Evolutionary conservation across 2,113 vertebrate species (phyloP).

Genomic region (Cephalopterus ornatus): DNA sequence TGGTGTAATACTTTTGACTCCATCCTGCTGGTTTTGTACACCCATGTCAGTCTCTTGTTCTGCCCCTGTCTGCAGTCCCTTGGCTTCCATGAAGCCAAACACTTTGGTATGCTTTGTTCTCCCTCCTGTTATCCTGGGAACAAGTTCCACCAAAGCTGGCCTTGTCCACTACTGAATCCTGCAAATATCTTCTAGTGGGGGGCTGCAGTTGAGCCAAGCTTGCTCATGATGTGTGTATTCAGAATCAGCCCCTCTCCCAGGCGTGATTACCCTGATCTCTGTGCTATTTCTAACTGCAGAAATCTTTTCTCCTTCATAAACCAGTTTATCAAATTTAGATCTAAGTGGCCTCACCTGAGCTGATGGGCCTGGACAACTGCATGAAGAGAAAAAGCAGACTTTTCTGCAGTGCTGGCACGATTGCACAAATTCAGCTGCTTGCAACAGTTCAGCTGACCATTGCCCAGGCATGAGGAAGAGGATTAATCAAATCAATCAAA

Average conservation of each 20-base stretch:
- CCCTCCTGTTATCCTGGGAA: not conserved
- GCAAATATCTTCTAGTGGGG: not conserved
- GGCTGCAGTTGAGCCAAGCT: not conserved
- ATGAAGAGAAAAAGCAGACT: not conserved
- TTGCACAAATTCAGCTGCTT: not conserved
- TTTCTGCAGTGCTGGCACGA: not conserved
- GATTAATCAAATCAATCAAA: not conserved
- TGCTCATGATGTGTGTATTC: not conserved
- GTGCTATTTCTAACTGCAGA: not conserved
- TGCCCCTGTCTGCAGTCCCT: not conserved
- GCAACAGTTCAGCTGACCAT: not conserved
- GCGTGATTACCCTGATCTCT: not conserved
- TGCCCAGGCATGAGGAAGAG: not conserved
- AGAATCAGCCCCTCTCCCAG: not conserved
- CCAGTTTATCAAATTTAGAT: not conserved
- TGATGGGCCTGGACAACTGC: not conserved
- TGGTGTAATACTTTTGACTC: not conserved
- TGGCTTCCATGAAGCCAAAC: not conserved
- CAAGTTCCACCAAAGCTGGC: not conserved
- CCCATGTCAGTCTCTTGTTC: not conserved
- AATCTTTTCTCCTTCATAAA: not conserved
- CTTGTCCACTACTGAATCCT: not conserved
- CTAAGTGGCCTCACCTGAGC: not conserved
- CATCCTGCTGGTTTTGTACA: not conserved
- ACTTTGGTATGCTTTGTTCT: not conserved